Base-by-base conservation (phyloP, 2,113 vertebrate genomes). In the Pangasianodon hypophthalmus region DNA sequence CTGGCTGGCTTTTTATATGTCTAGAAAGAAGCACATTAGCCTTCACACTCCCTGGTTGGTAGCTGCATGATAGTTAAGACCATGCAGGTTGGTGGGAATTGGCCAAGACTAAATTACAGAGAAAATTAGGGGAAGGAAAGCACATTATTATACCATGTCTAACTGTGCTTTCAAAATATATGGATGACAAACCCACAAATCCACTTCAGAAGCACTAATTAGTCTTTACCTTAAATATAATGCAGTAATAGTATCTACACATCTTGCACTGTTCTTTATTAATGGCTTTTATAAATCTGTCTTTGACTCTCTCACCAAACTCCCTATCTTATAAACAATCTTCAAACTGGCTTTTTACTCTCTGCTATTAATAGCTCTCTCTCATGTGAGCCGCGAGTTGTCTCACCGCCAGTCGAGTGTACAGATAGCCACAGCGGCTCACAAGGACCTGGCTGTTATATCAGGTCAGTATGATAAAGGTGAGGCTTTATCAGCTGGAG, bases 401-500 rank as follows among this genome's bases (percentile, higher is more conserved):
- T 44, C 87, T 71, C 62, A 64, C 44, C 11, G 8, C 73, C 9
- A 46, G 37, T 46, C 60, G 56, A 67, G 77, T n/a, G 48, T 26
- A 69, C 87, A 84, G 88, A 58, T 88, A 84, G 44, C 64, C 8
- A 2, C 69, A 29, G 56, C 21, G 26, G 60, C 84, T 50, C 46
- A 52, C 44, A 54, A 54, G 71, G 44, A 73, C 84, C 37, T n/a
- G 64, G 13, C 58, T 80, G 21, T 87, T 13, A 2, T 90, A 90
- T 69, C 83, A 56, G 81, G 85, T 85, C 86, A 62, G 87, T 90
- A 56, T 91, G 92, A 93, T 91, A 88, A 85, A 87, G 88, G 86
- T 88, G 91, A 88, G 56, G 46, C 91, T 91, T 94, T 92, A 94
- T 95, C 95, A 92, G 91, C 84, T 84, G 88, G 84, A 90, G 37